Percentiles rank a stretch among this genome's conserved stretches.
Evolutionary conservation across 2,797 vertebrate species (phyloP).

Genomic region (Spondyliosoma cantharus): DNA sequence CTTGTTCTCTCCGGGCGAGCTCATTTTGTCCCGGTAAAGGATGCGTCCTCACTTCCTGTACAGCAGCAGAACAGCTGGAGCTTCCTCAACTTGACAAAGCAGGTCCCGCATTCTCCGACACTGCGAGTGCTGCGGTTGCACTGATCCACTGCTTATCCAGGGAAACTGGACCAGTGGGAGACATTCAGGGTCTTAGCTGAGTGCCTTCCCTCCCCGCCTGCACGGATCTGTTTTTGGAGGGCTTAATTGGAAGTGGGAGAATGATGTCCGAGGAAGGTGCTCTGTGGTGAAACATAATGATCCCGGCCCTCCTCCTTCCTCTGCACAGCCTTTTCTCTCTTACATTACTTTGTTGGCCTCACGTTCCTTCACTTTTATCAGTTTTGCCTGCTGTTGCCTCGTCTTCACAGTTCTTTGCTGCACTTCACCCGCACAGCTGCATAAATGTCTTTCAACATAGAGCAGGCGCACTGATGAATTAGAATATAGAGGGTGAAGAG

Average conservation of each 20-base stretch:
- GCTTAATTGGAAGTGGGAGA: constrained; percentile 80
- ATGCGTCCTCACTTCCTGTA: constrained; percentile 57
- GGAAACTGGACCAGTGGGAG: constrained; percentile 82
- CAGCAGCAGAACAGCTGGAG: constrained; percentile 71
- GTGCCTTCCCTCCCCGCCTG: constrained; percentile 62
- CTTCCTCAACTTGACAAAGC: constrained; percentile 66
- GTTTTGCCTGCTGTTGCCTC: neutral
- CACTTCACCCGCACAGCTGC: constrained; percentile 12
- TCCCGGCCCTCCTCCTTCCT: constrained; percentile 27
- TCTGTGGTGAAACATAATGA: constrained; percentile 72
- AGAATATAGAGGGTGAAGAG: constrained; percentile 9
- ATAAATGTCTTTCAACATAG: constrained; percentile 24
- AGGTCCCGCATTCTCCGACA: constrained; percentile 55
- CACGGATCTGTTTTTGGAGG: constrained; percentile 69
- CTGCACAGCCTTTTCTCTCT: constrained; percentile 38
- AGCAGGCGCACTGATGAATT: neutral
- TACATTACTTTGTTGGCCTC: constrained; percentile 40
- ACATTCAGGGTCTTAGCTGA: constrained; percentile 75
- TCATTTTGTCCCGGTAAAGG: constrained; percentile 65
- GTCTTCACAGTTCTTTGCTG: neutral
- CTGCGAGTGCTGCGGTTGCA: constrained; percentile 53
- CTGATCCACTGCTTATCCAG: constrained; percentile 76
- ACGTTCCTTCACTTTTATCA: constrained; percentile 33
- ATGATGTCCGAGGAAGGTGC: constrained; percentile 61
- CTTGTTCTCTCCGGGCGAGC: constrained; percentile 56